Evolutionary conservation across 2,113 vertebrate species (phyloP), one percentile per base, ranked within the genome.

Genomic region (Vicugna pacos): DNA sequence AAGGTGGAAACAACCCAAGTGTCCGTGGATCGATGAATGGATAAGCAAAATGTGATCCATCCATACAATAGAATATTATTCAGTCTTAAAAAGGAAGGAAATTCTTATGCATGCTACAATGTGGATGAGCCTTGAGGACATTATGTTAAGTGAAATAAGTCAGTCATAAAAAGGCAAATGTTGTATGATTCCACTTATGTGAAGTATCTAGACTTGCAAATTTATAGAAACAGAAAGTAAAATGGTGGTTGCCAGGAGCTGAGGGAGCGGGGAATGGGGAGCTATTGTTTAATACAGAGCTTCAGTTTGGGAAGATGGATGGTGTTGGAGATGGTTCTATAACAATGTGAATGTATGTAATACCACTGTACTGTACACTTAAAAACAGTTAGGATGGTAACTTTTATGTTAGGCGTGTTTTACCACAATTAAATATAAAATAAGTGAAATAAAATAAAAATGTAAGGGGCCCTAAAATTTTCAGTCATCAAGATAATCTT

Each of bases 391-490:
- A 72, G 17, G 22, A 69, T 60, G 35, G 1, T 13, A 67, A 67
- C 15, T 54, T 83, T n/a, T 75, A 28, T 54, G 30, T 70, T 90
- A 65, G 73, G 19, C 52, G 10, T 32, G n/a, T 62, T 80, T 85
- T 80, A 76, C 46, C 50, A 85, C 30, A 92, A 58, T 76, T 81
- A 46, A 56, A 65, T 28, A 67, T n/a, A 85, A 72, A 94, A 92
- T 60, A 76, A 94, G 54, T 79, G 62, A 77, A 73, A 64, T 81
- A 77, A 84, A 93, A 64, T 84, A 64, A 72, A 73, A 70, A 81
- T 52, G 32, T 64, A 77, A 58, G 38, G 17, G 11, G 1, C 14
- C 62, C 46, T 62, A 26, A 62, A 62, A 73, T 54, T 28, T 26
- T 24, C 16, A 65, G 38, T 73, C 38, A 89, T 26, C 48, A 50